A percentile compares a stretch with the other conserved stretches of the same genome.
Conservation (phyloP, 92 coral and sea anemone genomes). For the Phenganax subtilis region DNA sequence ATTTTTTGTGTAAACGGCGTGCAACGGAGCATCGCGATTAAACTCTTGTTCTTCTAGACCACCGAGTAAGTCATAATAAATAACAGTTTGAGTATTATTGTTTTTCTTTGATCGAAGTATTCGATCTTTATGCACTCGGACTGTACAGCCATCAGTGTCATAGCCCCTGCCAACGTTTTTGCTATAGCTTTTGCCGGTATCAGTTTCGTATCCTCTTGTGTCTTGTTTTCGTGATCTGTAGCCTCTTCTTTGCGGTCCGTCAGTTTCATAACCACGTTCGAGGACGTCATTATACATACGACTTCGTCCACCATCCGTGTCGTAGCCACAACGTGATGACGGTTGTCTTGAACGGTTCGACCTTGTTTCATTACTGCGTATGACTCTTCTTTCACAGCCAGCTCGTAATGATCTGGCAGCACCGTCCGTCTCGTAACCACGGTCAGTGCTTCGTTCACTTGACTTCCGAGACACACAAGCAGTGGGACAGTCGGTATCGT, state of each 20-base stretch:
- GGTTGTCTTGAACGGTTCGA: not conserved
- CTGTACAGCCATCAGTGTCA: conserved; percentile 27
- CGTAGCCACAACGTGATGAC: conserved; percentile 22
- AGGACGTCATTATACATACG: conserved; percentile 7
- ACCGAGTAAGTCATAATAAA: conserved; percentile 25
- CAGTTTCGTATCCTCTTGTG: conserved; percentile 33
- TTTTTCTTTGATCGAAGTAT: conserved; percentile 11
- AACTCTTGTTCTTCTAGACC: conserved; percentile 14
- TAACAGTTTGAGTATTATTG: conserved; percentile 19
- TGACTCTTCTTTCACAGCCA: not conserved
- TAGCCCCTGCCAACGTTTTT: conserved; percentile 20
- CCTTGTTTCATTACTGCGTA: conserved; percentile 19
- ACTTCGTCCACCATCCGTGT: conserved; percentile 17
- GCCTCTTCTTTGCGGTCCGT: conserved; percentile 17
- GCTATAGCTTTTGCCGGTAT: conserved; percentile 2
- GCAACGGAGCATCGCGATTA: conserved; percentile 37
- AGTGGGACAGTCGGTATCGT: conserved; percentile 38
- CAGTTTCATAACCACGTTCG: conserved; percentile 41
- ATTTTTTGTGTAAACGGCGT: conserved; percentile 7
- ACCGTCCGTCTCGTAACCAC: conserved; percentile 43
- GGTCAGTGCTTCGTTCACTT: conserved; percentile 37
- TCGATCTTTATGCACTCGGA: conserved; percentile 17
- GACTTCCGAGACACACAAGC: conserved; percentile 31
- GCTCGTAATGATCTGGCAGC: conserved; percentile 6
- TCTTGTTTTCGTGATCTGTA: conserved; percentile 17